Evolutionary conservation across 1,140 invertebrate genomes (phyloP), one percentile per base, ranked within the genome.

Genomic region (Trichonephila inaurata): DNA sequence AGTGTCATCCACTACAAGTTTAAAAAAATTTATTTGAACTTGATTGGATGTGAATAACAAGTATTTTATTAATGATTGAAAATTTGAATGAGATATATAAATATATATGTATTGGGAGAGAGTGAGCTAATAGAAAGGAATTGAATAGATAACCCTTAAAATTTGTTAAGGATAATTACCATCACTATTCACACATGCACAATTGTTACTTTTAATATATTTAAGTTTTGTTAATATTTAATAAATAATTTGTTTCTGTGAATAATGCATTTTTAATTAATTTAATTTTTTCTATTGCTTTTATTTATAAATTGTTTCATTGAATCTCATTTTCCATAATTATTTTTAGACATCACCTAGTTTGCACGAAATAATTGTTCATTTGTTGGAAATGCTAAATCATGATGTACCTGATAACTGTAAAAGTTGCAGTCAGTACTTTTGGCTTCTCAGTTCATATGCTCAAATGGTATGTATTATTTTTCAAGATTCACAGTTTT

Each of bases 351-450:
- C 95, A 44, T 95, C 95, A 24, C 95, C 95, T 69, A 95, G 93
- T 87, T 95, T 96, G 92, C 95, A 96, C 94, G 94, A 94, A 28
- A 94, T 96, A 18, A 94, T 96, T 77, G 95, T 95, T 51, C 86
- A 95, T 62, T 88, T 96, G 58, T 93, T 96, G 12, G 94, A 95
- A 40, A 95, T 96, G 95, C 94, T 96, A 60, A 95, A 95, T 58
- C 96, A 96, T 94, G 96, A 96, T 94, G 96, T 96, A 5, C 95
- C 96, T 33, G 96, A 96, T 91, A 95, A 96, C 89, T 96, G 95
- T 94, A 96, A 96, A 95, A 96, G 96, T 28, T 96, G 95, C 92
- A 95, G 94, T 8, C 96, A 96, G 93, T 96, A 96, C 94, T 96
- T 96, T 94, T 95, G 95, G 28, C 95, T 96, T 19, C 95, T 96